Evolutionary conservation across 2,113 vertebrate species (phyloP).

Genomic region (Maccullochella peelii): DNA sequence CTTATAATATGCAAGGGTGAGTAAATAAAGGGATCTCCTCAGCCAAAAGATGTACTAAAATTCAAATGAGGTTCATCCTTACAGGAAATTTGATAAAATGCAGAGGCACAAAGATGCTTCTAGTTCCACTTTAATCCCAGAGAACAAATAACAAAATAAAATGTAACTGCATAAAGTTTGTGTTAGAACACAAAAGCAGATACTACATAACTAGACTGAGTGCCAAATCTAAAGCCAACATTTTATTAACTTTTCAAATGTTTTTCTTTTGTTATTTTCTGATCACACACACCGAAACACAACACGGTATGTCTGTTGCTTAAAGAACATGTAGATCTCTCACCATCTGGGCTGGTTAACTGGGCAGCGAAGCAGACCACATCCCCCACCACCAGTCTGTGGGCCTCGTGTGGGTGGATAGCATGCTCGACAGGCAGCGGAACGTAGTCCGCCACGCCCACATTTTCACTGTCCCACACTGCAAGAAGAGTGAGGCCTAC

Average conservation of each 20-base stretch:
- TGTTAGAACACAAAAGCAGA: not conserved
- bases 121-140: not conserved
- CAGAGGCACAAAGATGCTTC: not conserved
- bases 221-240: not conserved
- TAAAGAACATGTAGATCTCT: constrained; percentile 25
- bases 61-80: not conserved
- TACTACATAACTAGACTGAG: not conserved
- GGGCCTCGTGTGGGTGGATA: constrained; percentile 85
- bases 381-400: constrained; percentile 87
- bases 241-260: not conserved
- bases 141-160: not conserved
- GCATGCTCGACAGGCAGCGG: constrained; percentile 90
- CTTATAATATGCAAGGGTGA: not conserved
- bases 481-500: constrained; percentile 92
- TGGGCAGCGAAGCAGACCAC: constrained; percentile 89
- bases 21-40: not conserved
- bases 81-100: constrained; percentile 3
- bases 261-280: not conserved
- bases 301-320: not conserved
- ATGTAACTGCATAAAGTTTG: not conserved
- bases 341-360: constrained; percentile 87
- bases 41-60: not conserved
- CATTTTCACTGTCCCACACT: constrained; percentile 88
- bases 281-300: not conserved
- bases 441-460: constrained; percentile 87